Evolutionary conservation across 2,888 invertebrate genomes (phyloP).

Genomic region (Lycocerus yunnanus): DNA sequence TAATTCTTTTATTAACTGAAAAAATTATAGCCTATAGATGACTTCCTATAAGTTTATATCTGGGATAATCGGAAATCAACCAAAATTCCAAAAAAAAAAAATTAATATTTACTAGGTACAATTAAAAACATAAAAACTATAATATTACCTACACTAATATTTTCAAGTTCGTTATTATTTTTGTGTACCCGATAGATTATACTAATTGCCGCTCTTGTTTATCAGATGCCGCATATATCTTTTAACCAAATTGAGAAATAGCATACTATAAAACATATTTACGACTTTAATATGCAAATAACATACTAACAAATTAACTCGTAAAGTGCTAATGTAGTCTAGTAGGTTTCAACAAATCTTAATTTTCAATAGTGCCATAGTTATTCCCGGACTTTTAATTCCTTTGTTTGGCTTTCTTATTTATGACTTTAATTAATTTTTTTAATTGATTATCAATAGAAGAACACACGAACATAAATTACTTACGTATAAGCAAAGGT

Average conservation of each 20-base stretch:
- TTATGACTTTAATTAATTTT: background rate
- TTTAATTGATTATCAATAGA: background rate
- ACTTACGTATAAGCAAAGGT: background rate
- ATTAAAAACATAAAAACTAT: background rate
- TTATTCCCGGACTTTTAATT: background rate
- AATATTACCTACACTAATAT: no score
- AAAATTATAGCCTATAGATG: no score
- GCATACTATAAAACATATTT: conserved; percentile 32
- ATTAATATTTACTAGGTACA: background rate
- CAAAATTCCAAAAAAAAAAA: no score
- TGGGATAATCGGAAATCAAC: background rate
- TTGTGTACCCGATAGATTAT: conserved; percentile 3
- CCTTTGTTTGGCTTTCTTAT: background rate
- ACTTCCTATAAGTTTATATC: background rate
- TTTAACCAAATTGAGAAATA: conserved; percentile 37
- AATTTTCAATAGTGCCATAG: background rate
- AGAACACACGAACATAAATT: background rate
- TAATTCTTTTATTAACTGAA: no score
- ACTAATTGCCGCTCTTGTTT: conserved; percentile 27
- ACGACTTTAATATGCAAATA: conserved; percentile 35
- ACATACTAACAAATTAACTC: conserved; percentile 36
- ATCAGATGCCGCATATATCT: conserved; percentile 33
- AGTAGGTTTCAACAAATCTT: conserved; percentile 2
- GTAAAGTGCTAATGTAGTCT: conserved; percentile 36
- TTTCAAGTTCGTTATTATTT: background rate